Evolutionary conservation across 2,797 vertebrate genomes (phyloP), one percentile per base, ranked within the genome.

Genomic region (Gymnothorax javanicus): DNA sequence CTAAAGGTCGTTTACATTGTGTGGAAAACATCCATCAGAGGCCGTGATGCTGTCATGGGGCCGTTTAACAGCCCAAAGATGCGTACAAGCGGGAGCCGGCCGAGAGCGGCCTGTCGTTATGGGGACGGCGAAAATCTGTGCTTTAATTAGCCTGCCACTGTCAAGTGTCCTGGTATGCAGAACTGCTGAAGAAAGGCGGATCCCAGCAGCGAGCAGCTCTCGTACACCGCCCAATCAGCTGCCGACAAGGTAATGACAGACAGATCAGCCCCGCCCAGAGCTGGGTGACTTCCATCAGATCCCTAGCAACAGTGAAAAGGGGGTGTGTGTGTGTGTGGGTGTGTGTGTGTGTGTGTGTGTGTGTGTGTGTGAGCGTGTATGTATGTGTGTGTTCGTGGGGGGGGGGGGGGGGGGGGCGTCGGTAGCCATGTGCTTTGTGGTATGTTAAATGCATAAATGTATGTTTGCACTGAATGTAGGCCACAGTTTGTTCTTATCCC

Each of bases 111-210:
- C 88, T 91, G 92, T 94, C 89, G 57, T 90, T 88, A 87, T 56
- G 62, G 73, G 60, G 88, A 87, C 89, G 89, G 92, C 89, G 17
- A 9, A 92, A 91, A 89, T 13, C 33, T 75, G 91, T 84, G 89
- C 90, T 94, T 91, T 89, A 90, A 91, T 92, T 88, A 88, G 84
- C 88, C 75, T 90, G 88, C 87, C 92, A 77, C 84, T 83, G 85
- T 91, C 88, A 94, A 93, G 92, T 92, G 92, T 91, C 85, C 89
- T 89, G 90, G 91, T 89, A 93, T 93, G 82, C 15, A 3, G 33
- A 83, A 56, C 82, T 62, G 92, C 86, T 88, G 87, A 91, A 90
- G 89, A 87, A 88, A 89, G 89, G 79, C 79, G 12, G 67, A 57
- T 58, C 54, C 23, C 33, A 3, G 60, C 27, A 23, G 83, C 9